Base-by-base conservation (phyloP, 1,140 invertebrate genomes). In the Hyposmocoma kahamanoa region DNA sequence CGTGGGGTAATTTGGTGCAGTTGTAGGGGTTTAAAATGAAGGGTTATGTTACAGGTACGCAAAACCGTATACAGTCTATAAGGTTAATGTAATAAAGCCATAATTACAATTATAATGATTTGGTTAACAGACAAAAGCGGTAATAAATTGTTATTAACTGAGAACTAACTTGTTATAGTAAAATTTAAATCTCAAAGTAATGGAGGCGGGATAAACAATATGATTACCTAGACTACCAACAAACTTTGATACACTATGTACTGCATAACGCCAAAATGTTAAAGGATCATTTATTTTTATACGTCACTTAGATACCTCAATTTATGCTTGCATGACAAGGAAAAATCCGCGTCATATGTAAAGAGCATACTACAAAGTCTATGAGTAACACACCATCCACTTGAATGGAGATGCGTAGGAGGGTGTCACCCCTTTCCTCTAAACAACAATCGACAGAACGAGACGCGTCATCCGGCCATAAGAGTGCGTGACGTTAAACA, bases 381-480 rank as follows among this genome's bases (percentile, higher is more conserved):
- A 56, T 61, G 53, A 60, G 62, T 67, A 72, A 63, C 62, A 36
- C 61, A 63, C 58, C 59, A 74, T 74, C 73, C 73, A 78, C 72
- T 79, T 71, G 56, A 79, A 75, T 72, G 67, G 61, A 69, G 56
- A 69, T 72, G 62, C 65, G 73, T 72, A 59, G 70, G 70, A 79
- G 72, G 78, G 76, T 75, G 70, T 68, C 75, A 72, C 72, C 75
- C 77, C 63, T 65, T 72, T 66, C 59, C 57, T 69, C 54, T 68
- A 54, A 63, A 71, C 54, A 67, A 74, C 72, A 72, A 75, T 74
- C 50, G 60, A 57, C 58, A 51, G 41, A 53, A 59, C 50, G 57
- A 67, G 68, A 57, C 60, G 51, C 56, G 59, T 67, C 67, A 76
- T 68, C 67, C 59, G 18, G 53, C 55, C 45, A 46, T 24, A 43